These are phyloP conservation scores for Scaptodrosophila lebanonensis DNA, from an alignment of 1,140 invertebrate species.

Conservation along the genomic window DNA sequence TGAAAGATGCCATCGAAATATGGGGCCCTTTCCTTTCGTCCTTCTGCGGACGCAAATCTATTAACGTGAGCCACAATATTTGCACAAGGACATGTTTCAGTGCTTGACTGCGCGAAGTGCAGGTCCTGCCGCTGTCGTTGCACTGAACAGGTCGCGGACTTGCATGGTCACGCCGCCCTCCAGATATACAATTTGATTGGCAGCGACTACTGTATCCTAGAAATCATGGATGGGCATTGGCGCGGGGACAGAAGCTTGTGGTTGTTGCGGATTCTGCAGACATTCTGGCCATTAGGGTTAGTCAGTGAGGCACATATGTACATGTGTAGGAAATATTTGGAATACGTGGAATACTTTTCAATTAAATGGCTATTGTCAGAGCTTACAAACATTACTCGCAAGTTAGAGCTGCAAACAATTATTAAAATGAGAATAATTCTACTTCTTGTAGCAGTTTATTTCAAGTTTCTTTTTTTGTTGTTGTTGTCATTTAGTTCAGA, in stretches of 20 bases:
- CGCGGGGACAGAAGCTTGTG: slow-evolving; percentile 8
- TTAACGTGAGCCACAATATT: slow-evolving; percentile 29
- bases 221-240: slow-evolving; percentile 20
- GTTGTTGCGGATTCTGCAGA: slow-evolving; percentile 7
- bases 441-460: too few relatives aligned
- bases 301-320: slow-evolving; percentile 4
- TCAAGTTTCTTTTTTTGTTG: too few relatives aligned
- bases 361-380: too few relatives aligned
- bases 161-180: slow-evolving; percentile 9
- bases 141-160: slow-evolving; percentile 8
- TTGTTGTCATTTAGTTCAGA: too few relatives aligned
- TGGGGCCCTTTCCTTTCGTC: too few relatives aligned
- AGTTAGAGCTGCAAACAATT: too few relatives aligned
- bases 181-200: slow-evolving; percentile 13
- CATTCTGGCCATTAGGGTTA: slow-evolving; percentile 19
- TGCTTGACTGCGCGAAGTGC: too few relatives aligned
- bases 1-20: too few relatives aligned
- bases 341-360: too few relatives aligned
- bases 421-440: too few relatives aligned
- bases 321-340: too few relatives aligned
- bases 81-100: slow-evolving; percentile 34
- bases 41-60: slow-evolving; percentile 63
- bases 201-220: not conserved
- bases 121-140: slow-evolving; percentile 24
- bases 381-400: too few relatives aligned